Conservation (phyloP, 92 coral and sea anemone species). For the Zoanthus gigantus region DNA sequence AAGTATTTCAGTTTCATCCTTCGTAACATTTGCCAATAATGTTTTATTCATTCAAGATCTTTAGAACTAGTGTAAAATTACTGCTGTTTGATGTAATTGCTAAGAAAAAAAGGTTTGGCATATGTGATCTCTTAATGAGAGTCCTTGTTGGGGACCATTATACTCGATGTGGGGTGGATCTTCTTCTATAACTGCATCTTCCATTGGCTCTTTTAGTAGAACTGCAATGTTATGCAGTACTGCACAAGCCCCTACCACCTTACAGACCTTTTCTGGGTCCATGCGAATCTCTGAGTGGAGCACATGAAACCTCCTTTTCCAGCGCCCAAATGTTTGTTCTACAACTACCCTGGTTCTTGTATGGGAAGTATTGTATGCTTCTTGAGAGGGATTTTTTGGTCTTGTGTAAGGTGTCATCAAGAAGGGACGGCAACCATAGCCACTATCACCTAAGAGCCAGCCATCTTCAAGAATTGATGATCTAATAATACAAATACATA, state of each 20-base stretch:
- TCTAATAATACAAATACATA: not conserved
- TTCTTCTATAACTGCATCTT: conserved; percentile 5
- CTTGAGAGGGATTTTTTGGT: conserved; percentile 25
- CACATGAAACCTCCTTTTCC: conserved; percentile 62
- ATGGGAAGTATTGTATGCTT: conserved; percentile 45
- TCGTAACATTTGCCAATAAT: no score
- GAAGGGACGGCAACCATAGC: conserved; percentile 45
- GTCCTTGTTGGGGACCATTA: conserved; percentile 50
- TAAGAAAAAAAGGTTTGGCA: conserved; percentile 28
- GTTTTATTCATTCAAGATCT: not conserved
- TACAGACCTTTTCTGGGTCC: conserved; percentile 54
- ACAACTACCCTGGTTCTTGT: conserved; percentile 57
- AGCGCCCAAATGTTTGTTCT: conserved; percentile 66
- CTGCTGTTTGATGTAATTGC: not conserved
- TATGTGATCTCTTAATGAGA: conserved; percentile 39
- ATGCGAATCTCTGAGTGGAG: conserved; percentile 58
- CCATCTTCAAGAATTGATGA: conserved; percentile 42
- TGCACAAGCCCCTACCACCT: conserved; percentile 34
- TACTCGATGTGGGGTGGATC: not conserved
- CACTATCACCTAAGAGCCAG: conserved; percentile 46
- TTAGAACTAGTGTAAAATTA: no score
- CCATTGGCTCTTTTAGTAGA: conserved; percentile 34
- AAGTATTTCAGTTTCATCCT: no score
- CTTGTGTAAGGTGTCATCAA: conserved; percentile 50
- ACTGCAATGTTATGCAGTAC: conserved; percentile 8